Evolutionary conservation across 2,113 vertebrate genomes (phyloP), one percentile per base, ranked within the genome.

Genomic region (Hipposideros armiger): DNA sequence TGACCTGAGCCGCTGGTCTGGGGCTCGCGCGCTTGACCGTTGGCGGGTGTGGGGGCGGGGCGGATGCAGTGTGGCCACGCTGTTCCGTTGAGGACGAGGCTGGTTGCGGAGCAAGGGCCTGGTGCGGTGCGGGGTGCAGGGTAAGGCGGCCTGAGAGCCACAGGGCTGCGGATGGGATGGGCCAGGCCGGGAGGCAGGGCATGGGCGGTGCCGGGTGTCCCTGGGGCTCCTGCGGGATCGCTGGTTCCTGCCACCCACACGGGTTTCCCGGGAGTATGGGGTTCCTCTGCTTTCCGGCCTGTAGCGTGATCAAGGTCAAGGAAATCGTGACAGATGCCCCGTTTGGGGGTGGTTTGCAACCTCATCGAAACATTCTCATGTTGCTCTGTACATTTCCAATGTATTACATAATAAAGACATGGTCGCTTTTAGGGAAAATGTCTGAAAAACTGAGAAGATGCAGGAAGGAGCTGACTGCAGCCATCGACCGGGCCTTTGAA

Each of bases 401-500:
- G 28, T 66, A 19, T 60, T 76, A 22, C 45, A 36, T 95, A 97
- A 95, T 58, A 32, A 76, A 74, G 89, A 70, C 78, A 13, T 88
- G 80, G 74, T 97, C 69, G 6, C 69, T 97, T 97, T 58, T 93
- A 98, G 96, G 97, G 78, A 66, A 96, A 26, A 98, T 98, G 98
- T 98, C 98, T 6, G 98, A 98, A 62, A 98, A 98, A 54, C 94
- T 98, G 60, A 87, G 95, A 47, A 94, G 97, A 58, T 98, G 98
- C 97, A 91, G 98, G n/a, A 97, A 97, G 90, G 96, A 98, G 81
- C 97, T 98, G 74, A 87, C 97, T 0, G 98, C 97, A 8, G 98
- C 98, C 90, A 98, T 98, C 36, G 98, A 97, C 76, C 94, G 97
- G 30, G 98, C 98, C 47, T 92, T 96, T 67, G 98, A 97, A 67